A percentile compares a stretch with the other conserved stretches of the same genome.
Conservation (phyloP, 1,140 invertebrate species). For the Drosophila prosaltans region DNA sequence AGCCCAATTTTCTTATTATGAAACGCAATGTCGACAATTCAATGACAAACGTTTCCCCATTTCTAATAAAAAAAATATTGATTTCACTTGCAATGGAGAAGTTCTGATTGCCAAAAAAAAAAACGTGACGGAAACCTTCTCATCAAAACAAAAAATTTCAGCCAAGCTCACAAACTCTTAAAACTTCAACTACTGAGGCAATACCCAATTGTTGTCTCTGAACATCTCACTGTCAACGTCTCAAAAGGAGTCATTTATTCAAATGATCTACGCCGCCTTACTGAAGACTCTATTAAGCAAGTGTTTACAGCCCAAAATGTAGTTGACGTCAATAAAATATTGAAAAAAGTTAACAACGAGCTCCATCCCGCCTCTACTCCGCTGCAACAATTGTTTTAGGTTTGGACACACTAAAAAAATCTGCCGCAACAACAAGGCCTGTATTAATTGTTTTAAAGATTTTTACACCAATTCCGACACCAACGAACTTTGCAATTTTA, state of each 20-base stretch:
- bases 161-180: conserved; percentile 8
- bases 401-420: conserved; percentile 19
- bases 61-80: conserved; percentile 9
- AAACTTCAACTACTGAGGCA: not conserved
- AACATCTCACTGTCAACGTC: no score
- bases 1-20: conserved; percentile 12
- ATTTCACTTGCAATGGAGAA: conserved; percentile 9
- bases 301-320: conserved; percentile 30
- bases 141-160: conserved; percentile 23
- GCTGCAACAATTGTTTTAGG: conserved; percentile 28
- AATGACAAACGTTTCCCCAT: conserved; percentile 4
- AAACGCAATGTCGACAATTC: conserved; percentile 12
- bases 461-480: no score
- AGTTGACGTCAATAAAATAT: not conserved
- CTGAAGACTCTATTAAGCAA: conserved; percentile 20
- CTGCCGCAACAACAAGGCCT: conserved; percentile 2
- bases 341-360: conserved; percentile 20
- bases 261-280: conserved; percentile 22
- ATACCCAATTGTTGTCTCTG: no score
- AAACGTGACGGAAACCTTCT: conserved; percentile 7
- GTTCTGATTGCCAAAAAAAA: conserved; percentile 1
- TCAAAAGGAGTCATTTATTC: not conserved
- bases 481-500: no score
- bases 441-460: no score
- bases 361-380: conserved; percentile 15